These are phyloP conservation scores for Calliopsis andreniformis DNA, from an alignment of 1,140 invertebrate species.

Conservation along the genomic window DNA sequence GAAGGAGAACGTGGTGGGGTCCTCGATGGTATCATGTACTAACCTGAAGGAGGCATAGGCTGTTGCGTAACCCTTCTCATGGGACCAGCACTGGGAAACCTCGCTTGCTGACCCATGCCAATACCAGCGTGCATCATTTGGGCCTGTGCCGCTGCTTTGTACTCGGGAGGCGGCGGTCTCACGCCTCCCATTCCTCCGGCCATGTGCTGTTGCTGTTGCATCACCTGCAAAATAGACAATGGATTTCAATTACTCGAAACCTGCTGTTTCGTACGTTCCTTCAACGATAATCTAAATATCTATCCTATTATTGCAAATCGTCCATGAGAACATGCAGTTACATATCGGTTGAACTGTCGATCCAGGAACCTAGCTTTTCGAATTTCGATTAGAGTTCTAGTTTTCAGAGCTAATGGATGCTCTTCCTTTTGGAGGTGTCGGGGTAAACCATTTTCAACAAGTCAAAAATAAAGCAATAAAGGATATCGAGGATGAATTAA, in stretches of 20 bases:
- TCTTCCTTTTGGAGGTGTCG: too few relatives aligned
- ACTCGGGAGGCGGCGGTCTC: constrained; percentile 88
- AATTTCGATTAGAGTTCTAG: too few relatives aligned
- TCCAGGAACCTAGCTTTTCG: too few relatives aligned
- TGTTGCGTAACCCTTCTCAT: constrained; percentile 85
- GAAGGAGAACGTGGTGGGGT: background rate
- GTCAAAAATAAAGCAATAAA: too few relatives aligned
- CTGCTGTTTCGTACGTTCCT: background rate
- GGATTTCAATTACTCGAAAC: constrained; percentile 8
- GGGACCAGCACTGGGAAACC: constrained; percentile 81
- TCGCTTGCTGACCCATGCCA: constrained; percentile 78
- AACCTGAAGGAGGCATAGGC: constrained; percentile 86
- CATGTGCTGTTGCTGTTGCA: constrained; percentile 81
- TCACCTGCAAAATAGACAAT: constrained; percentile 75
- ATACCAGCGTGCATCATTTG: constrained; percentile 84
- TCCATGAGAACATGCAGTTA: too few relatives aligned
- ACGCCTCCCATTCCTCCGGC: constrained; percentile 76
- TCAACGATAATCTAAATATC: too few relatives aligned
- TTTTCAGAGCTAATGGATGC: too few relatives aligned
- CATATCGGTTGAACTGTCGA: too few relatives aligned
- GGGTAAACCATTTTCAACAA: too few relatives aligned
- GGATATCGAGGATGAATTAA: too few relatives aligned
- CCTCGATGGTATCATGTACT: constrained; percentile 28
- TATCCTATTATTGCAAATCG: too few relatives aligned
- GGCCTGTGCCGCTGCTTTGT: constrained; percentile 85